These are phyloP conservation scores for Chroicocephalus ridibundus DNA, from an alignment of 2,113 vertebrate species.

Conservation along the genomic window DNA sequence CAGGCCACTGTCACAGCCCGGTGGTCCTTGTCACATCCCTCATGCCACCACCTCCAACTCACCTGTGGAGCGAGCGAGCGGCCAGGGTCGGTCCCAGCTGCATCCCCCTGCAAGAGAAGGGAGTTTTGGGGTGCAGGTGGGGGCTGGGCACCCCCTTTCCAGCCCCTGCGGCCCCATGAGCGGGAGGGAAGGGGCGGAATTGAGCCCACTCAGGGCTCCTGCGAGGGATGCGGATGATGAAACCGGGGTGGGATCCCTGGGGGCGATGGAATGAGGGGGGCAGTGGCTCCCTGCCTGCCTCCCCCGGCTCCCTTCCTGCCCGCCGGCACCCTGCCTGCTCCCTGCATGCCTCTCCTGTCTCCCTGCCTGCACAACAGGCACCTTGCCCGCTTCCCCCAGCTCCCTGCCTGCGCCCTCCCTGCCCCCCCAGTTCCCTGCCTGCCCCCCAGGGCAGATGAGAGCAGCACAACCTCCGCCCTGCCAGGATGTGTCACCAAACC, in stretches of 20 bases:
- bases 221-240: fast-evolving
- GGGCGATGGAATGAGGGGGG: fast-evolving
- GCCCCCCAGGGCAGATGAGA: fast-evolving
- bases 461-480: neutral
- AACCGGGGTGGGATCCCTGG: fast-evolving
- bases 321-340: too few species aligned
- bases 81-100: neutral
- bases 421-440: neutral
- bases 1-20: neutral
- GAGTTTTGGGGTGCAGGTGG: neutral
- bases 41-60: neutral
- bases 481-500: neutral
- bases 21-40: neutral
- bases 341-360: too few species aligned
- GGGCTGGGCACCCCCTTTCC: neutral
- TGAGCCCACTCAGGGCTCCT: fast-evolving
- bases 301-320: too few species aligned
- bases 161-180: fast-evolving
- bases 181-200: neutral
- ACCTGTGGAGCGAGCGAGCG: neutral
- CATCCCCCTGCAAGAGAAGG: neutral
- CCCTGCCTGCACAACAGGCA: neutral
- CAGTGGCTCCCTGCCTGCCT: neutral
- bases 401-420: neutral
- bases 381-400: neutral